Base-by-base conservation (phyloP, 2,888 invertebrate species). In the Leistus spinibarbis region DNA sequence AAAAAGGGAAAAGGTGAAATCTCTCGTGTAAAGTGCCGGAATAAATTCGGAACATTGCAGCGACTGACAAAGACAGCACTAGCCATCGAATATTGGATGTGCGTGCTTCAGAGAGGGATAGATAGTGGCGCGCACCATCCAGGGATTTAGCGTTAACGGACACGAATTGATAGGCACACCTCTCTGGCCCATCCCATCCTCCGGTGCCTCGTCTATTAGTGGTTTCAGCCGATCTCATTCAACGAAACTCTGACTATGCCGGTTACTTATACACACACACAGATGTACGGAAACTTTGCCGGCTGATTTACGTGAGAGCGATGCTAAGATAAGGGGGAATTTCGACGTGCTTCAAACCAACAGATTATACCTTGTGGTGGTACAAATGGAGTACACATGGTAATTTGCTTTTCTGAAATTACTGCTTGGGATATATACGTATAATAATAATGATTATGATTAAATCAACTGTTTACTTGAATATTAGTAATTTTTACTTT, bases 101-200 rank as follows among this genome's bases (percentile, higher is more conserved):
- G 17, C 23, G 5, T 40, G 65, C 22, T 24, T 40, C 17, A 20
- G 9, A 9, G 7, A 53, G 40, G 13, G 40, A 1, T 17, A 24
- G 19, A 20, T 19, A 27, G 23, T 40, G 40, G 20, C 62, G 60
- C 24, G 24, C 20, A 70, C 19, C 63, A 62, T 40, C 63, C 40
- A 4, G 53, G 40, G 54, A 69, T 69, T 69, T 69, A 69, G 60
- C 19, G 69, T 19, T 19, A 22, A 20, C 60, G 40, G 69, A 40
- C 69, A 40, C 60, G 69, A 69, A 69, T 69, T 69, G 69, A 69
- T 69, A 62, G 69, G 40, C 40, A 20, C 62, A 69, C 53, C 62
- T 60, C 20, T 68, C 13, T 24, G 57, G 20, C 4, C 62, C 40
- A 69, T 19, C 13, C 17, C 16, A 69, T 57, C 56, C 40, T 13